phyloP scores from a whole-genome alignment of 2,113 vertebrate species.

The Anarhynchus alexandrinus region DNA sequence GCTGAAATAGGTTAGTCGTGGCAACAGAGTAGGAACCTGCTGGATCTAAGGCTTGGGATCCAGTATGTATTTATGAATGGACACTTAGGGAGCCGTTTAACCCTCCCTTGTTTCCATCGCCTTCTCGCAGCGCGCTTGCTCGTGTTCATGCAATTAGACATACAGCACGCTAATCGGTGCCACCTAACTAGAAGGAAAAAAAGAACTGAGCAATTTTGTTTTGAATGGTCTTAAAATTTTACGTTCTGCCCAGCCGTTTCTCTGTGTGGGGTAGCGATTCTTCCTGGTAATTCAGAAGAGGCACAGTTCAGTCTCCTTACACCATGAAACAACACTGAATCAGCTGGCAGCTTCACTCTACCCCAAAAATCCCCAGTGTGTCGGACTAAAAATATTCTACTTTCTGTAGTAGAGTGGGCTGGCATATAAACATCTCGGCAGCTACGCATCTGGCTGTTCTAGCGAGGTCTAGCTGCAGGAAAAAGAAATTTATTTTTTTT shows the following conservation, averaged over 20 bases:
- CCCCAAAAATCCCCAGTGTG: background rate
- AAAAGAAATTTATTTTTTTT: background rate
- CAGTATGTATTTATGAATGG: background rate
- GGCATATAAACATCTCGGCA: background rate
- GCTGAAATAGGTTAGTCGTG: background rate
- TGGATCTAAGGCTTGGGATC: background rate
- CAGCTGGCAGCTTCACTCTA: background rate
- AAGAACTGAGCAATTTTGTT: background rate
- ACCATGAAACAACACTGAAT: background rate
- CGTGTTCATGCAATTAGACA: background rate
- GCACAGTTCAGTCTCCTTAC: background rate
- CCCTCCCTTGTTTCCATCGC: background rate
- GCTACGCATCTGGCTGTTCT: background rate
- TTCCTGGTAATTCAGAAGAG: background rate
- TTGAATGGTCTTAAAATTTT: background rate
- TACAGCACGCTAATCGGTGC: background rate
- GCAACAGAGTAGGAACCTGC: background rate
- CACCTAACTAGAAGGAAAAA: background rate
- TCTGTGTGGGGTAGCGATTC: background rate
- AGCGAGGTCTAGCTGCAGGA: background rate
- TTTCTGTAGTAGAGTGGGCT: background rate
- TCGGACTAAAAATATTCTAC: background rate
- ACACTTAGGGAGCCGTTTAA: background rate
- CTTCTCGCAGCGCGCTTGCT: background rate
- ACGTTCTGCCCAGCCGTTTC: background rate